Evolutionary conservation across 2,113 vertebrate species (phyloP), one percentile per base, ranked within the genome.

Genomic region (Pachyramphus minor): DNA sequence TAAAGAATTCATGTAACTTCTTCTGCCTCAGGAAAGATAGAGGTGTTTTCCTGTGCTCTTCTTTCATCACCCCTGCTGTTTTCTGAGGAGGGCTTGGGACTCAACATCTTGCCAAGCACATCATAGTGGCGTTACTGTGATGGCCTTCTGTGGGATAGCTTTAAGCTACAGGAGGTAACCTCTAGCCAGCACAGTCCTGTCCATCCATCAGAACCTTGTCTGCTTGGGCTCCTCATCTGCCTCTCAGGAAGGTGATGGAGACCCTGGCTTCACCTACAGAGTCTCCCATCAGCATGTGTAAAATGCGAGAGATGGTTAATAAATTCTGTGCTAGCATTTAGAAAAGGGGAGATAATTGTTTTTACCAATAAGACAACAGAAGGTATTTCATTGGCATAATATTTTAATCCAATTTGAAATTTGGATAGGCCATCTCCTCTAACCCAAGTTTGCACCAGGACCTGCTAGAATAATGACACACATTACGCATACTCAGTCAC

Each of bases 31-130:
- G 37, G 39, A 73, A 85, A 53, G 30, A 30, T 2, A 81, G 52
- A 0, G 0, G n/a, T 18, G 14, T 15, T 92, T 74, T 67, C 37
- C 63, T 0, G 0, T 41, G 33, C 23, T 68, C 58, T 64, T 66
- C 18, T 66, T 78, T 63, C 47, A 45, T 23, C 30, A 72, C 23
- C 33, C 33, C 47, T 84, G 12, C 19, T 49, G 16, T 72, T 75
- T 84, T 87, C 56, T 67, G 62, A 78, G 50, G 22, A 8, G 73
- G 64, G 24, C 20, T 13, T n/a, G 27, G 16, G 42, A 53, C 23
- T 50, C 2, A 2, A 31, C 2, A 3, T 59, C 28, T 33, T 89
- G 21, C 50, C 66, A 69, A 69, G 14, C 45, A 49, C 22, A 60
- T 44, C 64, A 75, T 23, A 44, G 69, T 39, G 50, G 4, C 0